Evolutionary conservation across 2,888 invertebrate species (phyloP), one percentile per base, ranked within the genome.

Genomic region (Nematopogon swammerdamellus): DNA sequence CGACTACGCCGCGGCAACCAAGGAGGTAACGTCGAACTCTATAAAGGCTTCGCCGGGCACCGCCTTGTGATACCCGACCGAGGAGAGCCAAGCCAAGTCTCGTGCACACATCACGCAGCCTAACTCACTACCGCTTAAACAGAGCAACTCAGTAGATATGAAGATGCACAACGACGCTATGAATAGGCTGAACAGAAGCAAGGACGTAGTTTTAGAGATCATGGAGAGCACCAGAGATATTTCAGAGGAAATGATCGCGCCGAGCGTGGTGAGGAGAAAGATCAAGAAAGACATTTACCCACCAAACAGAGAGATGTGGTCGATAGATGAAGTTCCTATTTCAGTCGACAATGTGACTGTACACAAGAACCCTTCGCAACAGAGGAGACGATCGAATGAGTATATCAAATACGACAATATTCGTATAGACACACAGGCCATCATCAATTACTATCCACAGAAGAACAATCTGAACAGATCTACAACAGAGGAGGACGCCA

Each of bases 51-150:
- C 56, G 29, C 53, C 61, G 49, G 65, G 65, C 53, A 79, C 75
- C 61, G 70, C 74, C 63, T 80, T 80, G 76, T 80, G 80, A 80
- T 80, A 75, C 70, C 65, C 67, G 66, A 69, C 69, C 58, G 72
- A 72, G 59, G 72, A 67, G 50, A 61, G 60, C 63, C 71, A 70
- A 61, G 65, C 63, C 56, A 68, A 68, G 42, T 14, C 42, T 36
- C 47, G 18, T 14, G 29, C 30, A 44, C 44, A 19, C 3, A 44
- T 44, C 51, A 70, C 65, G 63, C 64, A 72, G 64, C 79, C 77
- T 62, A 75, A 72, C 58, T 69, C 77, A 57, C 65, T 77, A 62
- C 71, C 73, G 59, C 63, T 79, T 18, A 76, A 72, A 65, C 72
- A 76, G 55, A 79, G 68, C 56, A 73, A 75, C 58, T 69, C 70